These are phyloP conservation scores for Microtus ochrogaster DNA, from an alignment of 2,113 vertebrate genomes.

Conservation along the genomic window DNA sequence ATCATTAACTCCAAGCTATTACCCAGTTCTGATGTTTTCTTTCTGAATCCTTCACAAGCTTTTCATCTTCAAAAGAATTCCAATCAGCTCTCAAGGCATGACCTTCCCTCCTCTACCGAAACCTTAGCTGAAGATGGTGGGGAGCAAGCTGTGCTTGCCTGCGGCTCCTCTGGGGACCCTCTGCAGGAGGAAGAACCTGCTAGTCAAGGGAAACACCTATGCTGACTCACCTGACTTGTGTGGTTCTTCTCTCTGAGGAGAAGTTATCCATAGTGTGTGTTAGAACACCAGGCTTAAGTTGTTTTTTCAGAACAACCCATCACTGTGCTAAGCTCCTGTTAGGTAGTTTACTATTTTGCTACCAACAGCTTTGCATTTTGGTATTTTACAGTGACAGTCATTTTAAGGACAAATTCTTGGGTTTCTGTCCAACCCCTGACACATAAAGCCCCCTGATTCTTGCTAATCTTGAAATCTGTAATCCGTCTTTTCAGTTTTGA, in stretches of 20 bases:
- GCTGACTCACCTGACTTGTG: background rate
- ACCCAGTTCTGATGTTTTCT: background rate
- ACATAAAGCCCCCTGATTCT: background rate
- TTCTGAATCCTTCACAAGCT: background rate
- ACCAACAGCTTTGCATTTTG: background rate
- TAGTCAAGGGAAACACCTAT: background rate
- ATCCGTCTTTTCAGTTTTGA: background rate
- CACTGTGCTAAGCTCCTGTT: background rate
- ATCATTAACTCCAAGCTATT: background rate
- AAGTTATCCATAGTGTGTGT: background rate
- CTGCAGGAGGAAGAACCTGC: slow-evolving; percentile 52
- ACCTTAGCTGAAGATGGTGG: background rate
- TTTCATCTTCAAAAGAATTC: slow-evolving; percentile 74
- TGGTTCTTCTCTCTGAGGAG: background rate
- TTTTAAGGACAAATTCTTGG: slow-evolving; percentile 47
- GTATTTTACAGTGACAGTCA: slow-evolving; percentile 25
- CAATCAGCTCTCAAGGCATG: slow-evolving; percentile 55
- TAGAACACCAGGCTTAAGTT: background rate
- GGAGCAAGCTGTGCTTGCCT: slow-evolving; percentile 11
- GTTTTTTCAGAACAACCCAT: background rate
- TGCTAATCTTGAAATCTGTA: slow-evolving; percentile 40
- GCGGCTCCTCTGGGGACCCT: background rate
- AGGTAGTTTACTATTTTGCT: slow-evolving; percentile 45
- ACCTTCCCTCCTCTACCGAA: slow-evolving; percentile 40
- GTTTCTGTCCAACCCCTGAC: background rate